phyloP scores from a whole-genome alignment of 1,140 invertebrate species.

The Phthorimaea operculella region DNA sequence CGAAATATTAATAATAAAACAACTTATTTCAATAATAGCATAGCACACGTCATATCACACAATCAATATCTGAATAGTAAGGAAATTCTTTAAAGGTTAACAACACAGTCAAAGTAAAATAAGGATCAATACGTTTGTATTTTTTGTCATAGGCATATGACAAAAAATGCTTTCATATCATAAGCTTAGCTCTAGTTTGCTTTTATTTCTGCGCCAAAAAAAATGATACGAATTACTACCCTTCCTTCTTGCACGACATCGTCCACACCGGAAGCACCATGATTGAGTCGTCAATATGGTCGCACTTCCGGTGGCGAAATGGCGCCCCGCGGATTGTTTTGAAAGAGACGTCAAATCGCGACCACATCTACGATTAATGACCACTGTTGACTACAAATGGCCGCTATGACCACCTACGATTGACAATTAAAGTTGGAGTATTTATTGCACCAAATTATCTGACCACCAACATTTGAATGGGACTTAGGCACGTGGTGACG shows the following conservation, averaged over 20 bases:
- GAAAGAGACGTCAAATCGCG: constrained; percentile 49
- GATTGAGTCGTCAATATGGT: constrained; percentile 54
- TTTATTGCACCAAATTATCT: background rate
- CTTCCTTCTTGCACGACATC: background rate
- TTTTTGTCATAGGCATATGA: too few relatives aligned
- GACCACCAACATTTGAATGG: background rate
- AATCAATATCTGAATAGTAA: too few relatives aligned
- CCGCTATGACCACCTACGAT: background rate
- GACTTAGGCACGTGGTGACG: background rate
- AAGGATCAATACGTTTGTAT: too few relatives aligned
- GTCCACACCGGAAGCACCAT: constrained; percentile 29
- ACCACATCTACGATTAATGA: constrained; percentile 43
- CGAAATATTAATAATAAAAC: too few relatives aligned
- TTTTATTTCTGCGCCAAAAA: too few relatives aligned
- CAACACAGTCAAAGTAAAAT: too few relatives aligned
- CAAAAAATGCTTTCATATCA: too few relatives aligned
- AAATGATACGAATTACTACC: background rate
- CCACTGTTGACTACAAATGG: too few relatives aligned
- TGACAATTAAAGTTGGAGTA: background rate
- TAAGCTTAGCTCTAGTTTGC: too few relatives aligned
- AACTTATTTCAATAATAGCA: too few relatives aligned
- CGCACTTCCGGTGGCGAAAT: constrained; percentile 40
- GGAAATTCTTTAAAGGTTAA: too few relatives aligned
- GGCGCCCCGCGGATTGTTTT: constrained; percentile 59
- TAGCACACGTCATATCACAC: too few relatives aligned